Evolutionary conservation across 2,888 invertebrate species (phyloP).

Genomic region (Actias luna): DNA sequence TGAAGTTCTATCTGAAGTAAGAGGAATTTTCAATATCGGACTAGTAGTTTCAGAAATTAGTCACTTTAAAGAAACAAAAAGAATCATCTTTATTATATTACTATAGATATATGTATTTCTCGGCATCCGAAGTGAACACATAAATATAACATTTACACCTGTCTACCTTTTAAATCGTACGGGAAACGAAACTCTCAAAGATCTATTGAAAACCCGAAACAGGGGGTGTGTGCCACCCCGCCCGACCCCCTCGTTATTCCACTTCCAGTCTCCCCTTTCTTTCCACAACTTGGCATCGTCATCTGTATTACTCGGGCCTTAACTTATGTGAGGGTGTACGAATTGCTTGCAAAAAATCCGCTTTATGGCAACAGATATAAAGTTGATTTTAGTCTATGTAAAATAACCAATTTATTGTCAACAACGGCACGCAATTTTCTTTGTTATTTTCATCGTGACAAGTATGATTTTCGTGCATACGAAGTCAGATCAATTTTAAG

Average conservation of each 20-base stretch:
- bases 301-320: constrained; percentile 80
- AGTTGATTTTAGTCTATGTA: constrained; percentile 31
- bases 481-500: constrained; percentile 73
- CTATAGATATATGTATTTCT: neutral
- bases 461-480: constrained; percentile 39
- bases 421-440: constrained; percentile 38
- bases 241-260: constrained; percentile 64
- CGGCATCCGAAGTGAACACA: constrained; percentile 16
- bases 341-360: constrained; percentile 31
- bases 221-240: constrained; percentile 59
- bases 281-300: constrained; percentile 80
- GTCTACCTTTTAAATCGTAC: constrained; percentile 70
- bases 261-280: constrained; percentile 76
- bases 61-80: too few relatives aligned
- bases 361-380: constrained; percentile 20
- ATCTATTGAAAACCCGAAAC: constrained; percentile 81
- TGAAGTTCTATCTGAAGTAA: too few relatives aligned
- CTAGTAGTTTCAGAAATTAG: too few relatives aligned
- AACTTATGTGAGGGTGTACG: constrained; percentile 75
- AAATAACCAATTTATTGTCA: constrained; percentile 64
- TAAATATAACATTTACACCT: constrained; percentile 57
- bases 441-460: constrained; percentile 29
- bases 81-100: too few relatives aligned
- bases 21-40: too few relatives aligned
- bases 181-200: constrained; percentile 69